Percentiles rank a stretch among this genome's conserved stretches.
Conservation (phyloP, 2,888 invertebrate species). For the Laspeyria flexula region DNA sequence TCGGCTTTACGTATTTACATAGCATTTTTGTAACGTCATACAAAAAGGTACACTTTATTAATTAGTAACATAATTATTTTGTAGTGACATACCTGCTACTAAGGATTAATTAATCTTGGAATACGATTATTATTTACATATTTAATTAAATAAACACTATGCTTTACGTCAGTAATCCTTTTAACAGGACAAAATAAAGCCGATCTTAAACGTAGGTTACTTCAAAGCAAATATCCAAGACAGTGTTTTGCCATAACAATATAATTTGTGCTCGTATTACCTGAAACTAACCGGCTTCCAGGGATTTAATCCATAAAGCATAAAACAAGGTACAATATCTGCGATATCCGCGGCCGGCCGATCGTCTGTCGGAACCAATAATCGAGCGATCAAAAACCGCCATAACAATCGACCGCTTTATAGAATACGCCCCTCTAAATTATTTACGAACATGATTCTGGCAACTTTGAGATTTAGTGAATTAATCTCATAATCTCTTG, state of each 20-base stretch:
- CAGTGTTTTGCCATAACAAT: not conserved
- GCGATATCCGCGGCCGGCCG: slow-evolving; percentile 17
- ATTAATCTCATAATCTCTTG: slow-evolving; percentile 20
- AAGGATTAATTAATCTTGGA: too few species aligned
- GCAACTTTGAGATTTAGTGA: slow-evolving; percentile 18
- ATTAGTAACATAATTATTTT: too few species aligned
- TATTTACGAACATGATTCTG: slow-evolving; percentile 23
- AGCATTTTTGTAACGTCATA: too few species aligned
- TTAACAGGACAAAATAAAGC: too few species aligned
- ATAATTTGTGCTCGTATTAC: not conserved
- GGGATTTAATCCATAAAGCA: slow-evolving; percentile 19
- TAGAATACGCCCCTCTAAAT: slow-evolving; percentile 26
- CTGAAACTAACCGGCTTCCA: slow-evolving; percentile 14
- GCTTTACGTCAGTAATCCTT: too few species aligned
- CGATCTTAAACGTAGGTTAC: too few species aligned
- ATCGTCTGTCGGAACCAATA: slow-evolving; percentile 22
- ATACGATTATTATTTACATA: too few species aligned
- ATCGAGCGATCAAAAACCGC: slow-evolving; percentile 30
- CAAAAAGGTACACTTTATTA: too few species aligned
- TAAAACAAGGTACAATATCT: slow-evolving; percentile 13
- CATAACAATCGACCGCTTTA: slow-evolving; percentile 15
- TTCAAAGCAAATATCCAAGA: not conserved
- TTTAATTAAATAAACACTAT: too few species aligned
- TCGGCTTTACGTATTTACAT: too few species aligned
- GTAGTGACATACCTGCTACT: too few species aligned